These are phyloP conservation scores for Epizoanthus fatuus DNA, from an alignment of 92 coral and sea anemone species.

Conservation along the genomic window DNA sequence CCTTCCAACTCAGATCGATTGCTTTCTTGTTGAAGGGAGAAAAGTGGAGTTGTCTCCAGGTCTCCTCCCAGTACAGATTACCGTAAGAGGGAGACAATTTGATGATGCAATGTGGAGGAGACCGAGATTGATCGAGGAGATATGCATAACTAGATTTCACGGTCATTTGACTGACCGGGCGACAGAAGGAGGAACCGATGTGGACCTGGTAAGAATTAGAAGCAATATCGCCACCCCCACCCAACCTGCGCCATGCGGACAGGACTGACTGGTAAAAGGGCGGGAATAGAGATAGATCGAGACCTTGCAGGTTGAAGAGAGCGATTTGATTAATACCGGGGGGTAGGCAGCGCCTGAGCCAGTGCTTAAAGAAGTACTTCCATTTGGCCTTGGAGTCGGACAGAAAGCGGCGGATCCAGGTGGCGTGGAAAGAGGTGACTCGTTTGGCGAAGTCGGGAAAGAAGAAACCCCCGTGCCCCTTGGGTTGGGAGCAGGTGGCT, in stretches of 20 bases:
- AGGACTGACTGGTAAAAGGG: neutral
- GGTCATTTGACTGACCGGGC: neutral
- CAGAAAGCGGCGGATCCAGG: neutral
- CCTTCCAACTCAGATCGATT: constrained; percentile 24
- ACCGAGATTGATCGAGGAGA: neutral
- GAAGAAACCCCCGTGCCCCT: neutral
- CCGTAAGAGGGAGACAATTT: constrained; percentile 15
- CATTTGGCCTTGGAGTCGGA: neutral
- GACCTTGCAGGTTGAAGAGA: neutral
- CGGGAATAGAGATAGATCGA: neutral
- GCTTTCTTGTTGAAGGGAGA: neutral
- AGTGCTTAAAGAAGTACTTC: neutral
- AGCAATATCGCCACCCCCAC: neutral
- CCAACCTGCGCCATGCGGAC: neutral
- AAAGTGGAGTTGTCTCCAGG: constrained; percentile 38
- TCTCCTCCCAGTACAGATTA: constrained; percentile 28
- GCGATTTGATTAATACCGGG: neutral
- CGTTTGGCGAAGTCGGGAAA: neutral
- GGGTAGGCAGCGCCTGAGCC: neutral
- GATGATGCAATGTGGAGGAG: constrained; percentile 18
- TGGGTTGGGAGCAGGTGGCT: neutral
- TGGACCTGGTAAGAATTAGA: no score
- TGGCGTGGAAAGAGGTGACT: neutral
- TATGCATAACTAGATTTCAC: neutral
- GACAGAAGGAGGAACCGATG: neutral